phyloP scores from a whole-genome alignment of 2,113 vertebrate species.

The Neolamprologus variostigma region DNA sequence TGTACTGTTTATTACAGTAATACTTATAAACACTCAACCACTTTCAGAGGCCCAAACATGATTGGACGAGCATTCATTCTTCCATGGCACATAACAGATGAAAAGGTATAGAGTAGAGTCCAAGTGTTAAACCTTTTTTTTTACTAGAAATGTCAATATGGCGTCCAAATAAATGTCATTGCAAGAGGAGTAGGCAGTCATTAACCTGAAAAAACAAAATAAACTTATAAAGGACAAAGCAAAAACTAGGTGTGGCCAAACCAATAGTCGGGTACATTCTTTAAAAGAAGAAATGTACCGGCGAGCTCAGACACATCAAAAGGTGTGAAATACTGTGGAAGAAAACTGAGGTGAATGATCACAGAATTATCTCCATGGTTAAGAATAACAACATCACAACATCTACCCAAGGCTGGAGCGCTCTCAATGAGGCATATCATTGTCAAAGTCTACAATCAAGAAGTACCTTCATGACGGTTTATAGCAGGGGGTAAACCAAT shows the following conservation, averaged over 20 bases:
- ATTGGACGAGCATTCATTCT: background rate
- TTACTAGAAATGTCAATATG: background rate
- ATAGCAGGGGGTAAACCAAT: background rate
- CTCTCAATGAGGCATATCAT: background rate
- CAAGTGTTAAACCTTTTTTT: background rate
- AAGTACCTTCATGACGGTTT: background rate
- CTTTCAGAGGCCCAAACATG: background rate
- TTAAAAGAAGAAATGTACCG: background rate
- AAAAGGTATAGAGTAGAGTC: background rate
- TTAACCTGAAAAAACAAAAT: background rate
- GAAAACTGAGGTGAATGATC: background rate
- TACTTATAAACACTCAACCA: background rate
- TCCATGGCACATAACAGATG: background rate
- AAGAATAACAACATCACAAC: background rate
- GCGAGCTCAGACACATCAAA: background rate
- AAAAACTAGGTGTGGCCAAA: background rate
- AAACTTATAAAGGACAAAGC: background rate
- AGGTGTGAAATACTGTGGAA: background rate
- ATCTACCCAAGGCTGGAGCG: background rate
- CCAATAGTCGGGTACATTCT: background rate
- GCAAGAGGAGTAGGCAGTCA: background rate
- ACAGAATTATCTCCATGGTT: background rate
- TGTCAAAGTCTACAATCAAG: background rate
- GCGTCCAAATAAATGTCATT: background rate
- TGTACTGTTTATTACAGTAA: background rate